These are phyloP conservation scores for Dysdera silvatica DNA, from an alignment of 1,140 invertebrate species.

Conservation along the genomic window DNA sequence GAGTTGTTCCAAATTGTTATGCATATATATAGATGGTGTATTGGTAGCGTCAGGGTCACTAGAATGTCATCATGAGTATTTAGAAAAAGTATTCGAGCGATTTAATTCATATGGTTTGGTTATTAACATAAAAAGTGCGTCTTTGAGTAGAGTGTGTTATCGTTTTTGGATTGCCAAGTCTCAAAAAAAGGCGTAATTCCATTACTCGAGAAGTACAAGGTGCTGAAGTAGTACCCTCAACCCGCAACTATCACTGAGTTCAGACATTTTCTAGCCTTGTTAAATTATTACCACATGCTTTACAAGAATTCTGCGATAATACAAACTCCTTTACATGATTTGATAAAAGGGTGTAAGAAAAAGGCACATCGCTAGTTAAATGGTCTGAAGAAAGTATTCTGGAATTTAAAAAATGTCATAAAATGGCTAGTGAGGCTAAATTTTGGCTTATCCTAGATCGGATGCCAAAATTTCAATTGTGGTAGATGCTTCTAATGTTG, in stretches of 20 bases:
- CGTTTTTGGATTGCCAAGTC: conserved; percentile 15
- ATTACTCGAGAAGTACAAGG: conserved; percentile 7
- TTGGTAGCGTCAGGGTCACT: conserved; percentile 42
- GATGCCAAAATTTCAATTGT: conserved; percentile 8
- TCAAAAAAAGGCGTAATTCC: conserved; percentile 10
- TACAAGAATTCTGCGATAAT: conserved; percentile 3
- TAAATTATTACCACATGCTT: conserved; percentile 40
- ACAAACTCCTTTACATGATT: background rate
- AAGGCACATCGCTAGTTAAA: background rate
- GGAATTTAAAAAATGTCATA: conserved; percentile 44
- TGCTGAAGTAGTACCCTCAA: conserved; percentile 28
- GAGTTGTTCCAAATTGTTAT: background rate
- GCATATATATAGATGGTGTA: conserved; percentile 34
- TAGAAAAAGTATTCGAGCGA: conserved; percentile 39
- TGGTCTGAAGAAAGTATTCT: conserved; percentile 28
- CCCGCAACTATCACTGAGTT: conserved; percentile 38
- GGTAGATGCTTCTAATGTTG: conserved; percentile 23
- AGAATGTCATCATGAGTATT: conserved; percentile 40
- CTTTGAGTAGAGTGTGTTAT: conserved; percentile 8
- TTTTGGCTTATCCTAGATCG: conserved; percentile 16
- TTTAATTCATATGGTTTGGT: conserved; percentile 38
- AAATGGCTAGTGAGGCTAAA: conserved; percentile 30
- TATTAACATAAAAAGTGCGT: conserved; percentile 36
- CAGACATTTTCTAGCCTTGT: conserved; percentile 39
- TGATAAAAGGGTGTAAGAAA: background rate